Evolutionary conservation across 2,888 invertebrate species (phyloP), one percentile per base, ranked within the genome.

Genomic region (Conus canariensis): DNA sequence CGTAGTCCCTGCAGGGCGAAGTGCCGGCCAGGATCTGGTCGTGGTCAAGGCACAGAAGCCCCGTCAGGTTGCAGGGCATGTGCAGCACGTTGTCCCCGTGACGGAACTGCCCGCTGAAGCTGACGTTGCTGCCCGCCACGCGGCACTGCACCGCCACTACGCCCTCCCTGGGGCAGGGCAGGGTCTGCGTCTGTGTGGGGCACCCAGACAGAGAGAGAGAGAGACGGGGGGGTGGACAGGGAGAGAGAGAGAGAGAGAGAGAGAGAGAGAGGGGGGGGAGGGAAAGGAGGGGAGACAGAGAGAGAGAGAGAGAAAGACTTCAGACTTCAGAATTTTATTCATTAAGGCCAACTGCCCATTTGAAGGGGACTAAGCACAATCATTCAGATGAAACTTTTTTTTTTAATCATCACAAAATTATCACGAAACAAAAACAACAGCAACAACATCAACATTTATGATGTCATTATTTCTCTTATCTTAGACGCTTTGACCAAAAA

Each of bases 51-150:
- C 91, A 91, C 8, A 88, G 30, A 10, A 85, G 70, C 4, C 87
- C 90, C 16, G 87, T 77, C 56, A 56, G 82, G 85, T 91, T 90
- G 82, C 91, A 91, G 45, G 90, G 85, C 30, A 90, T 64, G 56
- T 45, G 88, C 59, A 90, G 80, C 10, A 90, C 85, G 58, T 91
- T 90, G 70, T 88, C 56, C 22, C 19, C 56, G 85, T 86, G 80
- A 10, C 82, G 30, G 87, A 87, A 89, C 58, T 80, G 80, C 30
- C 90, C 70, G 80, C 82, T 60, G 80, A 90, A 92, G 25, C 82
- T 87, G 60, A 87, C 77, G 80, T 60, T 77, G 59, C 80, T 85
- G 22, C 87, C 87, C 9, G 30, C 87, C 22, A 9, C 16, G 1
- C 90, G 60, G n/a, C 90, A 90, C 58, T 90, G 80, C 25, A 87